A percentile compares a stretch with the other conserved stretches of the same genome.
These are phyloP conservation scores for Ophthalmotilapia sp. DNA, from an alignment of 2,113 vertebrate species.

Conservation along the genomic window DNA sequence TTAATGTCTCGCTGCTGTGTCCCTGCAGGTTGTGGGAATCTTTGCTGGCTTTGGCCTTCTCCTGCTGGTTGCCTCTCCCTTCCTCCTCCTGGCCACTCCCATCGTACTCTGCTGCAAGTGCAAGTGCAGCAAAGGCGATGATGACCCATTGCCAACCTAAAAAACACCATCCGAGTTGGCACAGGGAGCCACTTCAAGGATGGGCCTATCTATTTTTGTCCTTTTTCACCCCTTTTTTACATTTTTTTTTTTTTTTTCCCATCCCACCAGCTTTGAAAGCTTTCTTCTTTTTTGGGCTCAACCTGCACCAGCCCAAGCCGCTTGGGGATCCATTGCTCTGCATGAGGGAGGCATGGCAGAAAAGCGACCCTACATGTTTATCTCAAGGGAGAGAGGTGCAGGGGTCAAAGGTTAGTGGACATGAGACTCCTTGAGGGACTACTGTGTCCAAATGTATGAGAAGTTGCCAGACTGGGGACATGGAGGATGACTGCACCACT, in stretches of 20 bases:
- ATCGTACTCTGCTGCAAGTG: constrained; percentile 98
- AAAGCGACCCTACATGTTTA: neutral
- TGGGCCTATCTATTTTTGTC: constrained; percentile 8
- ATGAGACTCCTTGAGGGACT: neutral
- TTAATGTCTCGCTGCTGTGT: neutral
- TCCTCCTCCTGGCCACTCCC: constrained; percentile 92
- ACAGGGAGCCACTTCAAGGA: constrained; percentile 1
- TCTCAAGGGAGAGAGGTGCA: neutral
- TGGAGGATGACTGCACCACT: neutral
- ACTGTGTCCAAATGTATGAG: neutral
- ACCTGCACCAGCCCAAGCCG: constrained; percentile 23
- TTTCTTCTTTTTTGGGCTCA: constrained; percentile 44
- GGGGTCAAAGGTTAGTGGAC: constrained; percentile 22
- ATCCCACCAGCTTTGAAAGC: constrained; percentile 59
- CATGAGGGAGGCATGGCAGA: constrained; percentile 39
- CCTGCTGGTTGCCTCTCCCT: constrained; percentile 92
- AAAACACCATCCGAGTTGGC: neutral
- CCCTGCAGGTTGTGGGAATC: constrained; percentile 89
- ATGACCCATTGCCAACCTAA: constrained; percentile 93
- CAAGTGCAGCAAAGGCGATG: constrained; percentile 96
- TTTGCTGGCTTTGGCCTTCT: constrained; percentile 96
- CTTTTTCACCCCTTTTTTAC: constrained; percentile 31
- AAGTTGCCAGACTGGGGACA: neutral
- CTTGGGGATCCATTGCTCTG: constrained; percentile 55
- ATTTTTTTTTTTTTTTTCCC: neutral